These are phyloP conservation scores for Siniperca knerii DNA, from an alignment of 2,113 vertebrate genomes.

Conservation along the genomic window DNA sequence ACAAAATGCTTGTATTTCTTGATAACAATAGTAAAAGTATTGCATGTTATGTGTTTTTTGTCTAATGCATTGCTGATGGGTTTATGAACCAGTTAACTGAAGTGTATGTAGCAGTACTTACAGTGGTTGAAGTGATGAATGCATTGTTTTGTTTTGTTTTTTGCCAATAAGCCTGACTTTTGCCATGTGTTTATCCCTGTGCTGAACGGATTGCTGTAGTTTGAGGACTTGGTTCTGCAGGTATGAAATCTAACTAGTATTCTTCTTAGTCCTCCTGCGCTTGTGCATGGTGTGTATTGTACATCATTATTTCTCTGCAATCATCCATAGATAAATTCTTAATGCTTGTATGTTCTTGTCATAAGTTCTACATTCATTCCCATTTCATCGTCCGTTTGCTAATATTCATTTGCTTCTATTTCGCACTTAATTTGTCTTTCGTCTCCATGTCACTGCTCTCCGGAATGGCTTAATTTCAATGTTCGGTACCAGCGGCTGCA, in stretches of 20 bases:
- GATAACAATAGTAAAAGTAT: not conserved
- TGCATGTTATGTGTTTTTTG: not conserved
- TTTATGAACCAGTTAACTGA: not conserved
- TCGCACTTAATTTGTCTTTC: slow-evolving; percentile 27
- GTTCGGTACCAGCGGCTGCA: slow-evolving; percentile 43
- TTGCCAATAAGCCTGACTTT: slow-evolving; percentile 64
- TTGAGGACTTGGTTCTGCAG: slow-evolving; percentile 89
- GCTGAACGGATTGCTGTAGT: slow-evolving; percentile 84
- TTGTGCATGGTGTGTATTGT: slow-evolving; percentile 60
- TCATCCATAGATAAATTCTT: slow-evolving; percentile 21
- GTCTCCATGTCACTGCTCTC: slow-evolving; percentile 24
- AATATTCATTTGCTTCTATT: slow-evolving; percentile 46
- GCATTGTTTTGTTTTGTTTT: slow-evolving; percentile 49
- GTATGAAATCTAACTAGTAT: slow-evolving; percentile 82
- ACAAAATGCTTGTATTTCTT: not conserved
- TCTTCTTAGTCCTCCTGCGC: slow-evolving; percentile 33
- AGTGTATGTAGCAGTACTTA: not conserved
- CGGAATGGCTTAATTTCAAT: slow-evolving; percentile 58
- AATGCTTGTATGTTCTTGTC: not conserved
- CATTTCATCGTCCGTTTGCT: slow-evolving; percentile 33
- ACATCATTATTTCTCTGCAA: slow-evolving; percentile 24
- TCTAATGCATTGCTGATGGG: not conserved
- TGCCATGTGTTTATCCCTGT: slow-evolving; percentile 72
- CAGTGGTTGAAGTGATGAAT: slow-evolving; percentile 50
- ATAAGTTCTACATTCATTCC: slow-evolving; percentile 7